Evolutionary conservation across 2,888 invertebrate species (phyloP).

Genomic region (Agrypnus murinus): DNA sequence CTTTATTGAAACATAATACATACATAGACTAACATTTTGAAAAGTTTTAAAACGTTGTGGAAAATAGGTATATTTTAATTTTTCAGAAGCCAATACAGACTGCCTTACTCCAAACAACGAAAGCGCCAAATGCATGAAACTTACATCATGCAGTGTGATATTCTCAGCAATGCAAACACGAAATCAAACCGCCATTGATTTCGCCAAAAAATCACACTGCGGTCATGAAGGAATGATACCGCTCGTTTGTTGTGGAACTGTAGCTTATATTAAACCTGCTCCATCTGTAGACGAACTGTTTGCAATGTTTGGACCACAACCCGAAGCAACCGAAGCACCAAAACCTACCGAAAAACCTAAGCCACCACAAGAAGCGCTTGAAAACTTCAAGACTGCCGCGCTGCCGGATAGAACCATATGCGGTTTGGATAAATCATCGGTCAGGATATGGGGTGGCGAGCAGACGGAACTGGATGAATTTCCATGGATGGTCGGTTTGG

Average conservation of each 20-base stretch:
- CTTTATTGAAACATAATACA: too few species aligned
- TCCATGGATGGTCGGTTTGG: constrained; percentile 11
- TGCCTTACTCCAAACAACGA: background rate
- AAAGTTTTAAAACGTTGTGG: too few species aligned
- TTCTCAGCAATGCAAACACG: background rate
- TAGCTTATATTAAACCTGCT: too few species aligned
- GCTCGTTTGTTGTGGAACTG: constrained; percentile 3
- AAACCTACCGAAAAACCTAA: too few species aligned
- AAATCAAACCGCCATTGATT: background rate
- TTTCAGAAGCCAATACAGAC: background rate
- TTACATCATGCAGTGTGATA: background rate
- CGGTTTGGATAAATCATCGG: background rate
- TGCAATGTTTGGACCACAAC: too few species aligned
- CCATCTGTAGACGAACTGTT: too few species aligned
- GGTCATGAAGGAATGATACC: background rate
- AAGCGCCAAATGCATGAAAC: background rate
- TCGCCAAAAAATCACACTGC: background rate
- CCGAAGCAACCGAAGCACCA: too few species aligned
- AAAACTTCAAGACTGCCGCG: constrained; percentile 36
- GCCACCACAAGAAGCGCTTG: too few species aligned
- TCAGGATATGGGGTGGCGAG: background rate
- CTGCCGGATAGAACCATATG: background rate
- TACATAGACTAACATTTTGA: too few species aligned
- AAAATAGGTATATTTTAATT: too few species aligned
- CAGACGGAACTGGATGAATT: background rate